phyloP scores from a whole-genome alignment of 2,888 invertebrate species.

The Agrotis ipsilon region DNA sequence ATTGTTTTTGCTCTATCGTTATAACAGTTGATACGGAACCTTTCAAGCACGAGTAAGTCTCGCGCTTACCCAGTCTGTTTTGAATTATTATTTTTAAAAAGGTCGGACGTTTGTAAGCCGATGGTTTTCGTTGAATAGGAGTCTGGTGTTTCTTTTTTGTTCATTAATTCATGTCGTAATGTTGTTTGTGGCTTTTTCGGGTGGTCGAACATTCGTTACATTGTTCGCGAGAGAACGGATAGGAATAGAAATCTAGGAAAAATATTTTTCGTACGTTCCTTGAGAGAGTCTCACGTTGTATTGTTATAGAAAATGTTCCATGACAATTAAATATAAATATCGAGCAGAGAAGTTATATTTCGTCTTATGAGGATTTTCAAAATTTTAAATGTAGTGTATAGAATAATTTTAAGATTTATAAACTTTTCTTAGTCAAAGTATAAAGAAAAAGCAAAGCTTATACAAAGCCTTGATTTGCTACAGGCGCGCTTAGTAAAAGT shows the following conservation, averaged over 20 bases:
- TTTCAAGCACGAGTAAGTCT: too few relatives aligned
- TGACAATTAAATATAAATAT: conserved; percentile 21
- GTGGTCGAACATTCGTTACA: conserved; percentile 55
- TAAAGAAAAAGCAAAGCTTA: too few relatives aligned
- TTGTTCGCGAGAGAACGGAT: conserved; percentile 36
- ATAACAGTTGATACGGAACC: too few relatives aligned
- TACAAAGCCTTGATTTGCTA: too few relatives aligned
- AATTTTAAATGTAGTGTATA: too few relatives aligned
- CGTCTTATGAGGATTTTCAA: not conserved
- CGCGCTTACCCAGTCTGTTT: conserved; percentile 9
- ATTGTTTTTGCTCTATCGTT: too few relatives aligned
- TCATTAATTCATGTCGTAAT: conserved; percentile 59
- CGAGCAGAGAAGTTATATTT: not conserved
- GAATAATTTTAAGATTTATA: too few relatives aligned
- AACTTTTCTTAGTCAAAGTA: too few relatives aligned
- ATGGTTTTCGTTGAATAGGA: conserved; percentile 49
- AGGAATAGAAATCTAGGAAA: conserved; percentile 32
- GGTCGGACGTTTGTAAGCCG: conserved; percentile 55
- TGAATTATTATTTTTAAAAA: conserved; percentile 58
- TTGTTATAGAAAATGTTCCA: conserved; percentile 32
- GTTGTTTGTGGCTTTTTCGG: conserved; percentile 60
- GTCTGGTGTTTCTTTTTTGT: conserved; percentile 57
- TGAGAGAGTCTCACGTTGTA: conserved; percentile 11
- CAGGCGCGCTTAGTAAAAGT: too few relatives aligned
- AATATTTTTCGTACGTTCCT: conserved; percentile 31